A percentile compares a stretch with the other conserved stretches of the same genome.
These are phyloP conservation scores for Lasioglossum albipes DNA, from an alignment of 1,140 invertebrate genomes.

Conservation along the genomic window DNA sequence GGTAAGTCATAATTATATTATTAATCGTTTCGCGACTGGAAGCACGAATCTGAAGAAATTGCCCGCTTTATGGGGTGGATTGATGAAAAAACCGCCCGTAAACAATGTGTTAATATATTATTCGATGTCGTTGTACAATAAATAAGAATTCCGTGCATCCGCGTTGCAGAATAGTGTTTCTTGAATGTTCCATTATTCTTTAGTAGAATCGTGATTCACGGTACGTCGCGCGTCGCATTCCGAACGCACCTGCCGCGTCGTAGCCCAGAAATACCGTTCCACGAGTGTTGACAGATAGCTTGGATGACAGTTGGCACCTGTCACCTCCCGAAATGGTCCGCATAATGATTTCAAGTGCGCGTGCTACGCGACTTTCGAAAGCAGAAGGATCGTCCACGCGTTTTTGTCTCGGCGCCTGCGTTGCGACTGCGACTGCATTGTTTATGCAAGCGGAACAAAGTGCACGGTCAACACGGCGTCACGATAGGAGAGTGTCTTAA, in stretches of 20 bases:
- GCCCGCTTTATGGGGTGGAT: too few species aligned
- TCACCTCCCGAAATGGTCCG: conserved; percentile 10
- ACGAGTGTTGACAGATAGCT: conserved; percentile 47
- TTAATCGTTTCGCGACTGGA: too few species aligned
- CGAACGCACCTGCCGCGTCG: background rate
- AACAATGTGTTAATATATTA: too few species aligned
- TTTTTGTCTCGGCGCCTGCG: conserved; percentile 17
- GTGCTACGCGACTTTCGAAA: background rate
- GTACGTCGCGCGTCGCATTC: background rate
- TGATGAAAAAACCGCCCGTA: too few species aligned
- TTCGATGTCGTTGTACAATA: too few species aligned
- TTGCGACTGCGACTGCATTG: conserved; percentile 32
- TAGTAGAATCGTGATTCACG: background rate
- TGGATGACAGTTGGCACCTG: conserved; percentile 48
- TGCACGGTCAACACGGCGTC: conserved; percentile 57
- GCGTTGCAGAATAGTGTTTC: background rate
- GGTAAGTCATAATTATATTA: too few species aligned
- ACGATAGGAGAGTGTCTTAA: conserved; percentile 48
- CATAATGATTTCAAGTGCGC: conserved; percentile 54
- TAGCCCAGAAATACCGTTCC: conserved; percentile 3
- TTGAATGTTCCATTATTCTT: conserved; percentile 13
- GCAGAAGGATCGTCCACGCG: conserved; percentile 28
- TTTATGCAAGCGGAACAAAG: conserved; percentile 62
- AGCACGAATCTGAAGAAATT: too few species aligned
- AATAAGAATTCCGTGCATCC: too few species aligned